Percentiles rank a stretch among this genome's conserved stretches.
These are phyloP conservation scores for Regulus satrapa DNA, from an alignment of 2,113 vertebrate genomes.

Conservation along the genomic window DNA sequence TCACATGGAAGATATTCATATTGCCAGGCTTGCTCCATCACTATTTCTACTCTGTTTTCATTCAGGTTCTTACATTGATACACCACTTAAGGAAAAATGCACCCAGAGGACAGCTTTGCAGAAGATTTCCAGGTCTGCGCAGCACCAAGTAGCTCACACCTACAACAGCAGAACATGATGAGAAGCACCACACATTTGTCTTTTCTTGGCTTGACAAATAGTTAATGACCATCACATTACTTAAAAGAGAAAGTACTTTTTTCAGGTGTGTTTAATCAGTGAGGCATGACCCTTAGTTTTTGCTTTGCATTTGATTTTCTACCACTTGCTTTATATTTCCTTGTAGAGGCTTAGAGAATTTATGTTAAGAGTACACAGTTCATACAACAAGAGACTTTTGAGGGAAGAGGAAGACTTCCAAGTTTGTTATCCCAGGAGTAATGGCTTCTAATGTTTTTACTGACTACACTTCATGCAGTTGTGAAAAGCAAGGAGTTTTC, in stretches of 20 bases:
- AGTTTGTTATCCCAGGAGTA: not conserved
- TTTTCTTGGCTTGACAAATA: not conserved
- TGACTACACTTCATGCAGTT: not conserved
- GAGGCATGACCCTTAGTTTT: not conserved
- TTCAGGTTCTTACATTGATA: not conserved
- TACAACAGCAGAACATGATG: not conserved
- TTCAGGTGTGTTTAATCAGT: not conserved
- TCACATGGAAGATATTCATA: not conserved
- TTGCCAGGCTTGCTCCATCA: not conserved
- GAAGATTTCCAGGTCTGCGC: not conserved
- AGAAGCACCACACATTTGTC: not conserved
- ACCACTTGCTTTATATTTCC: not conserved
- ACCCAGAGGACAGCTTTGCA: not conserved
- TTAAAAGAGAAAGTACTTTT: not conserved
- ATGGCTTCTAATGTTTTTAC: not conserved
- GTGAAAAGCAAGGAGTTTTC: not conserved
- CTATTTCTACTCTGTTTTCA: not conserved
- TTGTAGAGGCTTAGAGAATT: not conserved
- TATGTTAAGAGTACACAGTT: not conserved
- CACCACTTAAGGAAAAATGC: not conserved
- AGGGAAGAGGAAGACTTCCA: not conserved
- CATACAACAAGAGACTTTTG: not conserved
- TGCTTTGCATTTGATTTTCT: not conserved
- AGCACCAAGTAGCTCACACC: not conserved
- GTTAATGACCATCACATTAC: not conserved